Evolutionary conservation across 1,140 invertebrate genomes (phyloP).

Genomic region (Spodoptera litura): DNA sequence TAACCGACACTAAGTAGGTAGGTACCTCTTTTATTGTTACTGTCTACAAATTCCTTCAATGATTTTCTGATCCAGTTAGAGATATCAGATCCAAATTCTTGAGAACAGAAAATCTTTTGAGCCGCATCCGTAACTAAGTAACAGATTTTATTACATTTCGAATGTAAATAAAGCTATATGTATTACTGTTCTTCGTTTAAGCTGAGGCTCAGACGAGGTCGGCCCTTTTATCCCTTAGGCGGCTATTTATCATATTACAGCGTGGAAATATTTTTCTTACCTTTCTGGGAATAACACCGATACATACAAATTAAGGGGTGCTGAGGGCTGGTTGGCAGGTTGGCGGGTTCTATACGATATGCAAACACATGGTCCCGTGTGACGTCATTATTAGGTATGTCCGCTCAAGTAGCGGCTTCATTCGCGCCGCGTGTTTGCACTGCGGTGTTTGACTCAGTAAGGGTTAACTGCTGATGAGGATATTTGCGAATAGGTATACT

Average conservation of each 20-base stretch:
- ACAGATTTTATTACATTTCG: too few relatives aligned
- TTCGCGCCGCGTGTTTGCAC: not conserved
- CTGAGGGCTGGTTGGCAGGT: not conserved
- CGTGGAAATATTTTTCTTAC: constrained; percentile 29
- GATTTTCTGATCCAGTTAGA: too few relatives aligned
- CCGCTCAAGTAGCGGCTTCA: constrained; percentile 7
- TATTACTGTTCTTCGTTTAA: not conserved
- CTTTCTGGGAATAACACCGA: constrained; percentile 12
- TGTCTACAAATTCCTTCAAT: too few relatives aligned
- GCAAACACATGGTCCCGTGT: constrained; percentile 9
- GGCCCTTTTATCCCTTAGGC: constrained; percentile 24
- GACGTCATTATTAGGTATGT: constrained; percentile 22
- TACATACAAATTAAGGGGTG: constrained; percentile 28
- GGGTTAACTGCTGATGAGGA: not conserved
- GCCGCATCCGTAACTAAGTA: too few relatives aligned
- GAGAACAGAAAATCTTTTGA: too few relatives aligned
- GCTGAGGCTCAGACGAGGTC: not conserved
- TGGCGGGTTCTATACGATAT: not conserved
- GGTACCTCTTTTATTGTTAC: too few relatives aligned
- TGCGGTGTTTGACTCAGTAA: not conserved
- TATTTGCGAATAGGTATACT: too few relatives aligned
- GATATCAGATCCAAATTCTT: too few relatives aligned
- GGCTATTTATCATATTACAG: constrained; percentile 24
- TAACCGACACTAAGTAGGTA: too few relatives aligned
- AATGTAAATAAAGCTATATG: not conserved